Evolutionary conservation across 2,888 invertebrate genomes (phyloP).

Genomic region (Athalia circularis): DNA sequence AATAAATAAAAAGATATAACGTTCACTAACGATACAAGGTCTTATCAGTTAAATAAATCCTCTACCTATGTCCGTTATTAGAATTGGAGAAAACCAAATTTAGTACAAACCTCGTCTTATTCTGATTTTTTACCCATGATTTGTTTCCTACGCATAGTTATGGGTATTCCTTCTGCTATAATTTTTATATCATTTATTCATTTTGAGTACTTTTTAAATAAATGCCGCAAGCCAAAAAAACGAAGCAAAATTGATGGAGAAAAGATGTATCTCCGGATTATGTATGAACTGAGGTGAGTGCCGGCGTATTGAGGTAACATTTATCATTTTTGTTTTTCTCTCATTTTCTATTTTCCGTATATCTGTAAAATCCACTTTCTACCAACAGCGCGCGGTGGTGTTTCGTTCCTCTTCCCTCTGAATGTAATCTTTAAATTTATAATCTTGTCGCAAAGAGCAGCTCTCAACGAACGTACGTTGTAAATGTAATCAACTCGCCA

Average conservation of each 20-base stretch:
- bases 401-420: not conserved
- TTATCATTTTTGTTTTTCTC: not conserved
- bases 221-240: not conserved
- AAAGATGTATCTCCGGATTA: not conserved
- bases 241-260: not conserved
- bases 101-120: too few relatives aligned
- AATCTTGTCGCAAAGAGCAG: conserved; percentile 29
- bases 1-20: too few relatives aligned
- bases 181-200: too few relatives aligned
- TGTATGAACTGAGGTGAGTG: not conserved
- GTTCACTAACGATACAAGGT: too few relatives aligned
- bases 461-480: conserved; percentile 17
- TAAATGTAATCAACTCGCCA: conserved; percentile 11
- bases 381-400: not conserved
- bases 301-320: not conserved
- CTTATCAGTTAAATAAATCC: too few relatives aligned
- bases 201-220: not conserved
- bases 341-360: too few relatives aligned
- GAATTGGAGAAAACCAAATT: too few relatives aligned
- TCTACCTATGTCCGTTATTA: too few relatives aligned
- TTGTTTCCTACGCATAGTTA: too few relatives aligned
- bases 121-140: too few relatives aligned
- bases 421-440: conserved; percentile 27
- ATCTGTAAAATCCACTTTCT: conserved; percentile 27
- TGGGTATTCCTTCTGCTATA: too few relatives aligned